phyloP scores from a whole-genome alignment of 2,113 vertebrate species.

The Scophthalmus maximus region DNA sequence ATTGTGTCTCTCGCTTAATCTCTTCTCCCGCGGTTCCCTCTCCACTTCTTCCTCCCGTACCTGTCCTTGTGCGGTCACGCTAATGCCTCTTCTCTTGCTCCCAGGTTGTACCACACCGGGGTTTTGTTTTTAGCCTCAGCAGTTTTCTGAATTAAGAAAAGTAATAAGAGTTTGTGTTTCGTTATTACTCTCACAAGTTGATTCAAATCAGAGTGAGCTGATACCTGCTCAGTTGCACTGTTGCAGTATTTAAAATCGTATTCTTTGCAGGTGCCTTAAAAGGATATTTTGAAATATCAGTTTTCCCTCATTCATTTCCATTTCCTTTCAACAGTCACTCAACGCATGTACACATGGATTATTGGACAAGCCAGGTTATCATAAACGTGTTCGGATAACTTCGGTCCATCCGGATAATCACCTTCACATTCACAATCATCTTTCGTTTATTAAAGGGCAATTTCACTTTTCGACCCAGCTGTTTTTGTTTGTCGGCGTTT shows the following conservation, averaged over 20 bases:
- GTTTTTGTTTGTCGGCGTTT: too few species aligned
- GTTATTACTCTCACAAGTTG: neutral
- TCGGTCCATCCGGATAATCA: too few species aligned
- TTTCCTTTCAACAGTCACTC: neutral
- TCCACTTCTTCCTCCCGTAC: neutral
- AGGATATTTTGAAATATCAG: too few species aligned
- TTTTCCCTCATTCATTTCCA: neutral
- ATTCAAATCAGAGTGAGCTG: constrained; percentile 13
- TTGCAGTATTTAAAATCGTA: neutral
- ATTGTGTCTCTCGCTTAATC: constrained; percentile 18
- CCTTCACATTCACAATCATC: too few species aligned
- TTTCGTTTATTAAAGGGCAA: too few species aligned
- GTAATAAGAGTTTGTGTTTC: constrained; percentile 21
- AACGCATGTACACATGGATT: neutral
- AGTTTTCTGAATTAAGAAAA: constrained; percentile 33
- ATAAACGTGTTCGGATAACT: neutral
- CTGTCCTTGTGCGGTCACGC: constrained; percentile 27
- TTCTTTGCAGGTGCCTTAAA: neutral
- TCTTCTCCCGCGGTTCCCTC: constrained; percentile 1
- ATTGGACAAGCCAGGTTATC: neutral
- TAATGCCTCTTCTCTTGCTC: constrained; percentile 35
- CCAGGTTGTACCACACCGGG: constrained; percentile 9
- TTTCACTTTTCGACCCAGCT: too few species aligned
- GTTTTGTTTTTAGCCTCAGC: constrained; percentile 28
- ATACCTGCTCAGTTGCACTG: constrained; percentile 3